These are phyloP conservation scores for Neomonachus schauinslandi DNA, from an alignment of 2,113 vertebrate species.

Conservation along the genomic window DNA sequence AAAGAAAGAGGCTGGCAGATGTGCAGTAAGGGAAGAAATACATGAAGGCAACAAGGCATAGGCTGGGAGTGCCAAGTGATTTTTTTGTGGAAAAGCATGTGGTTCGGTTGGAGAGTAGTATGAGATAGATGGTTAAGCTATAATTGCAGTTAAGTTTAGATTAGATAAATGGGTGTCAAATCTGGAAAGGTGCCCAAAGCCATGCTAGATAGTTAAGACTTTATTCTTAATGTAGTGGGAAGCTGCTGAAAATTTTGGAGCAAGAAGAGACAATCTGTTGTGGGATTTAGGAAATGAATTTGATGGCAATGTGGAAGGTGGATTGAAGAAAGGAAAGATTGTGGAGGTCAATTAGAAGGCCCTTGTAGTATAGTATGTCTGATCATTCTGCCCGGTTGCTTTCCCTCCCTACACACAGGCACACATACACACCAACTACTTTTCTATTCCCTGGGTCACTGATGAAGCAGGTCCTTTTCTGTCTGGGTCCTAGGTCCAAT, in stretches of 20 bases:
- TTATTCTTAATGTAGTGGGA: conserved; percentile 8
- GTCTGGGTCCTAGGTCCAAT: background rate
- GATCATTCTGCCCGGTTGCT: background rate
- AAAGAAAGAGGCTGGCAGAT: background rate
- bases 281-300: background rate
- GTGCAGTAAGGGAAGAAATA: background rate
- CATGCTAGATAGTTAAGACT: background rate
- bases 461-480: background rate
- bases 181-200: background rate
- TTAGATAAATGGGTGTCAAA: background rate
- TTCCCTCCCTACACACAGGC: background rate
- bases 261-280: background rate
- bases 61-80: background rate
- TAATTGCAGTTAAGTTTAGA: background rate
- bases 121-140: background rate
- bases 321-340: background rate
- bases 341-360: background rate
- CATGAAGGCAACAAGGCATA: background rate
- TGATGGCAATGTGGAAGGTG: background rate
- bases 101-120: background rate
- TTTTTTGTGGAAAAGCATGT: background rate
- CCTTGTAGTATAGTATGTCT: background rate
- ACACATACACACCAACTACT: background rate
- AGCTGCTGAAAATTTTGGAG: background rate
- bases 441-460: background rate